A percentile compares a stretch with the other conserved stretches of the same genome.
phyloP scores from a whole-genome alignment of 2,113 vertebrate genomes.

The Vidua macroura region DNA sequence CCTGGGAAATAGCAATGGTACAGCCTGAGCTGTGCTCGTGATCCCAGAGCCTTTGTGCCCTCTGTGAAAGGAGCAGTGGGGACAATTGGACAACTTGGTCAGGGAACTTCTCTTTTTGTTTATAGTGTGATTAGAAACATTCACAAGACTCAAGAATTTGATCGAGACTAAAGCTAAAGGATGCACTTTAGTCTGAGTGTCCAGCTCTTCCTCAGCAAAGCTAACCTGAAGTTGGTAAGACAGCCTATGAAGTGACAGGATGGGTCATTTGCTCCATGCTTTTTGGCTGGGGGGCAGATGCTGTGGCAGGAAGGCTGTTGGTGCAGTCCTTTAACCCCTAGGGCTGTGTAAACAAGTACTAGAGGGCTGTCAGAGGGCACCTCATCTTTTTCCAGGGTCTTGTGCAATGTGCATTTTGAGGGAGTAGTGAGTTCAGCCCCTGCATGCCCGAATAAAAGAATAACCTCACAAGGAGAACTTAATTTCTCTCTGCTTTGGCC shows the following conservation, averaged over 20 bases:
- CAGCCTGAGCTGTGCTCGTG: fast-evolving
- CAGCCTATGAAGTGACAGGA: neutral
- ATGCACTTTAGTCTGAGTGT: neutral
- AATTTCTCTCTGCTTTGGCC: neutral
- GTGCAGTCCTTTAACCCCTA: neutral
- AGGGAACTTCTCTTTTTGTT: neutral
- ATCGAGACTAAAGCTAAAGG: neutral
- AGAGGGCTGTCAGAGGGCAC: fast-evolving
- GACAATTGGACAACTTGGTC: neutral
- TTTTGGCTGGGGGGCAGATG: neutral
- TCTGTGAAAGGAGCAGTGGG: neutral
- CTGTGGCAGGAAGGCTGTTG: neutral
- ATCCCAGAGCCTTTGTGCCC: neutral
- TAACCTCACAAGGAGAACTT: neutral
- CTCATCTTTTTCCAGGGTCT: neutral
- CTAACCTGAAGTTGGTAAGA: neutral
- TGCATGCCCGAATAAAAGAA: neutral
- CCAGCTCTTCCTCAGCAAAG: neutral
- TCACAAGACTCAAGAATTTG: neutral
- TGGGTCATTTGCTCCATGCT: fast-evolving
- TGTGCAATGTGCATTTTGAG: neutral
- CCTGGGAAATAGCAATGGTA: neutral
- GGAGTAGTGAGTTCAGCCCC: neutral
- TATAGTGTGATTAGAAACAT: neutral
- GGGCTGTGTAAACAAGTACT: fast-evolving